Evolutionary conservation across 2,113 vertebrate species (phyloP), one percentile per base, ranked within the genome.

Genomic region (Anoplopoma fimbria): DNA sequence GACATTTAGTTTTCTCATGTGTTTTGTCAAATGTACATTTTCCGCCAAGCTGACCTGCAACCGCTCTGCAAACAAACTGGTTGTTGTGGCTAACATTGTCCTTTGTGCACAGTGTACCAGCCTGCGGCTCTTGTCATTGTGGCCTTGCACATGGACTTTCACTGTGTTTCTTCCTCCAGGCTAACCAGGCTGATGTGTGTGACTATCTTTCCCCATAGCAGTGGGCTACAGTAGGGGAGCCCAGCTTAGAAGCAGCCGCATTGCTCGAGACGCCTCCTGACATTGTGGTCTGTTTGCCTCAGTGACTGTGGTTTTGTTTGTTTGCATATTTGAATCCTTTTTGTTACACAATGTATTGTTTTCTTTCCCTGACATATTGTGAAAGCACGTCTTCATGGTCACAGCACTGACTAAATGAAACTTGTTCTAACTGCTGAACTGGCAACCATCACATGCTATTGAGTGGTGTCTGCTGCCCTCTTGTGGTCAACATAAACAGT

Each of bases 51-150:
- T 89, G 86, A 93, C 92, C 90, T 85, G 87, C 87, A 81, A 89
- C 90, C 76, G 68, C 79, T 79, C 74, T 61, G 81, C 86, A 86
- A 88, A 88, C 86, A 88, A 83, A 86, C 82, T 67, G 79, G 70
- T 87, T 84, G 82, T 64, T 86, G 87, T 92, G 84, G 86, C 87
- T 88, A 87, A 87, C 87, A 63, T 83, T 91, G 92, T 94, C 89
- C 93, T 94, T 94, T 93, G 91, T 93, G 90, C 29, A 33, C 86
- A 81, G 82, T 78, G 87, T 78, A 78, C 76, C 84, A 82, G 89
- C 93, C 93, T 80, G 81, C 69, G 86, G 94, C 89, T 62, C 89
- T 93, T 94, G 94, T 95, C 94, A 94, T 91, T 91, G 88, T 91
- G 90, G 91, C 91, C 91, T 91, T 89, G 89, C 92, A 92, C 90